These are phyloP conservation scores for Lysandra bellargus DNA, from an alignment of 2,888 invertebrate species.

Conservation along the genomic window DNA sequence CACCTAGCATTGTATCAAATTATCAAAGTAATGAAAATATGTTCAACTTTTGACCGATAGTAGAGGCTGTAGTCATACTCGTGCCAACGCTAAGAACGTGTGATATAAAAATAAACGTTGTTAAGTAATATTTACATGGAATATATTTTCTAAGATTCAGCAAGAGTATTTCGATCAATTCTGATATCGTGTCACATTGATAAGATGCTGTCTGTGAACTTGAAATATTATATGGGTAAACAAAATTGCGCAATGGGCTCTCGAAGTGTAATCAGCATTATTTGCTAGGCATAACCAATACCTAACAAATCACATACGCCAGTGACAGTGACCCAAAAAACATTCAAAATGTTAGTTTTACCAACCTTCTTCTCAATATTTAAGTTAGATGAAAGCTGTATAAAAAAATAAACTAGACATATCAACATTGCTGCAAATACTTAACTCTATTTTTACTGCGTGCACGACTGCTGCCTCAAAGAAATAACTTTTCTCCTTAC, in stretches of 20 bases:
- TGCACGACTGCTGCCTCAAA: background rate
- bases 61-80: background rate
- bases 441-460: background rate
- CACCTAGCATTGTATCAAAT: background rate
- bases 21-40: background rate
- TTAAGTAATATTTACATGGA: background rate
- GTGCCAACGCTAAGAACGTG: background rate
- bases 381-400: no score
- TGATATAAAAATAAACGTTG: background rate
- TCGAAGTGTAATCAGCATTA: background rate
- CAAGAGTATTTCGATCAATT: constrained; percentile 19
- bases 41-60: background rate
- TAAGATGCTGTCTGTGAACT: constrained; percentile 35
- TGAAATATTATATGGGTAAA: constrained; percentile 23
- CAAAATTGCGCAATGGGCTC: background rate
- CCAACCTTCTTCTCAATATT: no score
- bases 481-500: no score
- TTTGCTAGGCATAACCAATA: background rate
- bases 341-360: no score
- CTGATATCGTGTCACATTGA: constrained; percentile 32
- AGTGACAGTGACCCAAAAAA: no score
- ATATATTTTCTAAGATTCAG: background rate
- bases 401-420: no score
- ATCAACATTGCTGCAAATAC: no score
- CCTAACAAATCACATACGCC: no score